Base-by-base conservation (phyloP, 2,888 invertebrate species). In the Lochmaea crataegi region DNA sequence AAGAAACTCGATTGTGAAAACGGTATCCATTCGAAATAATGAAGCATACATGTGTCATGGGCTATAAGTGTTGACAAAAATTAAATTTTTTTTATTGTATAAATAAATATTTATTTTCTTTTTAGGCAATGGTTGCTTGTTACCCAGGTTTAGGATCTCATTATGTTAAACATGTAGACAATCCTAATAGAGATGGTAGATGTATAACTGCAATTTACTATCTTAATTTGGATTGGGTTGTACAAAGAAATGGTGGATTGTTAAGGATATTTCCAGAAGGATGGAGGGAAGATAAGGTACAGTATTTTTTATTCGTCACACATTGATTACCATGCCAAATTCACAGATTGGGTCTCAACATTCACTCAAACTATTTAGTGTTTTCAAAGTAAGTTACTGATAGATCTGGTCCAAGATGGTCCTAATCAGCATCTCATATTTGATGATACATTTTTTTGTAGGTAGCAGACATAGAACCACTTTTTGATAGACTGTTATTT, bases 141-240 rank as follows among this genome's bases (percentile, higher is more conserved):
- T 99, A 99, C 87, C 99, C 98, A 0, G 98, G 98, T 42, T 92
- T 93, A 68, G 97, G 97, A 71, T 93, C 96, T 12, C 95, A 96
- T 84, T 99, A 99, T 87, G 96, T 98, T 69, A 96, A 97, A 87
- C 99, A 99, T 87, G 96, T 99, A 57, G 99, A 99, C 88, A 99
- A 99, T 89, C 98, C 99, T 7, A 96, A 97, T 87, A 92, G 92
- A 83, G 99, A 99, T 87, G 99, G 99, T 18, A 91, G 99, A 78
- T 97, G 97, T 85, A 96, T 99, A 84, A 99, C 99, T 9, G 95
- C 97, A 76, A 99, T 99, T 83, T 99, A 99, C 88, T 99, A 99
- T 89, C 91, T 98, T 83, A 99, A 99, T 88, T 91, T 94, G 84
- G 92, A 96, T 88, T 99, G 98, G 98, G 91, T 32, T 7, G 32